Evolutionary conservation across 2,113 vertebrate species (phyloP).

Genomic region (Trichechus manatus): DNA sequence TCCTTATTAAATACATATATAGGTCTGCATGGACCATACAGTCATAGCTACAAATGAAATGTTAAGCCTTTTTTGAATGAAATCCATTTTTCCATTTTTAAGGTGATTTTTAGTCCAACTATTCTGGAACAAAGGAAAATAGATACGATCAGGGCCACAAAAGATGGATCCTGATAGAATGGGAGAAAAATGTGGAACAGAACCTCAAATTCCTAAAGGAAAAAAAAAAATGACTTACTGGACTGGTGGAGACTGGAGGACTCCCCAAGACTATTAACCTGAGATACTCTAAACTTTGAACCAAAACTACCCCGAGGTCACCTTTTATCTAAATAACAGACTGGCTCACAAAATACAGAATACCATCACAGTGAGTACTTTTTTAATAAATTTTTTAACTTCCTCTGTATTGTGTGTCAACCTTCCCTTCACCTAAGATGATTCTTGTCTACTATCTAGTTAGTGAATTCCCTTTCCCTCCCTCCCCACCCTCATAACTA

Average conservation of each 20-base stretch:
- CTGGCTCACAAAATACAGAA: too few species aligned
- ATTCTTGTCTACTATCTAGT: too few species aligned
- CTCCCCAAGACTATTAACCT: neutral
- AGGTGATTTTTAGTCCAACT: neutral
- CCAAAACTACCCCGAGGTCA: too few species aligned
- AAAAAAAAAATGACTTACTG: neutral
- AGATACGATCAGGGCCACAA: neutral
- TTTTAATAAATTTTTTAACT: too few species aligned
- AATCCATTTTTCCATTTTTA: neutral
- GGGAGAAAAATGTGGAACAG: neutral
- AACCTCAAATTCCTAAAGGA: neutral
- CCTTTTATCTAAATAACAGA: too few species aligned
- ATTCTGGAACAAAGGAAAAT: neutral
- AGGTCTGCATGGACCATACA: neutral
- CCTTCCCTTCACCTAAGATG: too few species aligned
- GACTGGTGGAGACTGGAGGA: neutral
- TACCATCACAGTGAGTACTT: too few species aligned
- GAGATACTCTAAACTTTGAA: too few species aligned
- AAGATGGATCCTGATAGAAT: neutral
- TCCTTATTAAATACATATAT: neutral
- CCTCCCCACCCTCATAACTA: too few species aligned
- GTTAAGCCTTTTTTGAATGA: neutral
- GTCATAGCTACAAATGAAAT: constrained; percentile 17
- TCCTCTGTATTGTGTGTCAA: too few species aligned
- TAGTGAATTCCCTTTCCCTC: too few species aligned